phyloP scores from a whole-genome alignment of 2,888 invertebrate species.

The Hypselothyrea guttata region DNA sequence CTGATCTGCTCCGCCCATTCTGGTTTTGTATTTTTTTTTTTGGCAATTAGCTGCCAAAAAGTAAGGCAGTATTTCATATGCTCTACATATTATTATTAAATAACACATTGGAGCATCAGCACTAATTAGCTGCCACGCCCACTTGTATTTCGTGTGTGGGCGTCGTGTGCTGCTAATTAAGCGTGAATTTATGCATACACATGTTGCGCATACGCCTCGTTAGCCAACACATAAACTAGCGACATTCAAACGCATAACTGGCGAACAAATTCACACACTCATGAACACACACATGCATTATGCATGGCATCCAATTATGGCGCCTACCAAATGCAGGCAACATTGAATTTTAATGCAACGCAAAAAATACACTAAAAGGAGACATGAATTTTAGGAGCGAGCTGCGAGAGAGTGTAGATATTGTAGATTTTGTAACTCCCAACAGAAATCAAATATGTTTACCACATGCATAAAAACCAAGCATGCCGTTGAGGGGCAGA shows the following conservation, averaged over 20 bases:
- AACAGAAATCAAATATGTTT: no score
- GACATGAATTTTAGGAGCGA: no score
- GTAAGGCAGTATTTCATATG: not conserved
- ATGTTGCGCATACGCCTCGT: constrained; percentile 72
- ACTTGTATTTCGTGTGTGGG: constrained; percentile 5
- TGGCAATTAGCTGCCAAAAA: constrained; percentile 33
- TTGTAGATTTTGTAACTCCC: not conserved
- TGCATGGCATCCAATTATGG: constrained; percentile 58
- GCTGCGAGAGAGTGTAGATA: no score
- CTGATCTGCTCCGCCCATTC: no score
- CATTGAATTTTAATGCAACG: constrained; percentile 40
- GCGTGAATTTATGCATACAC: constrained; percentile 75
- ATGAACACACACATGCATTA: constrained; percentile 37
- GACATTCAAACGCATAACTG: constrained; percentile 27
- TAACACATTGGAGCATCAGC: constrained; percentile 44
- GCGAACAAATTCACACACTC: constrained; percentile 17
- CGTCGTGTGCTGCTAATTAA: constrained; percentile 55
- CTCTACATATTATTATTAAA: constrained; percentile 30
- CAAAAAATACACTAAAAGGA: not conserved
- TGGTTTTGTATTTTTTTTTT: constrained; percentile 15
- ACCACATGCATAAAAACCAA: no score
- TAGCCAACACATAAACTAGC: constrained; percentile 23
- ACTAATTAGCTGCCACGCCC: constrained; percentile 54
- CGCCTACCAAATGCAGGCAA: constrained; percentile 32
- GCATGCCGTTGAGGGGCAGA: no score